Base-by-base conservation (phyloP, 2,888 invertebrate genomes). In the Tiliacea citrago region DNA sequence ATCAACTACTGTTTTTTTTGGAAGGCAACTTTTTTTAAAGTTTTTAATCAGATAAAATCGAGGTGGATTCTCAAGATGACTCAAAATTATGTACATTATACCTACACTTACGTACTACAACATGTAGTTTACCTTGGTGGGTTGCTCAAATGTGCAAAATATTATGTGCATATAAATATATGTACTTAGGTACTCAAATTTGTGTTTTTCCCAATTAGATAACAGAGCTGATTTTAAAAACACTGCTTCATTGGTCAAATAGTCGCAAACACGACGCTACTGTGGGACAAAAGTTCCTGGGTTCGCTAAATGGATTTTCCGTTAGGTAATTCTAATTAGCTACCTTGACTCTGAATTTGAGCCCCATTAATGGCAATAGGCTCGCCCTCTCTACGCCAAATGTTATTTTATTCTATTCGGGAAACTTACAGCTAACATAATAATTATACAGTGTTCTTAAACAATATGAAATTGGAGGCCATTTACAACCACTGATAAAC, bases 191-290 rank as follows among this genome's bases (percentile, higher is more conserved):
- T 21, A 63, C n/a, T 42, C 21, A 39, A 53, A 61, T 61, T 55
- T 57, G 63, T 76, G 69, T 65, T 68, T 29, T 76, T 76, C 65
- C 77, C 47, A 69, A 60, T 72, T 21, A 47, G 16, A 67, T 62
- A 69, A 24, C 47, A 58, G 42, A 55, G 12, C 29, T 53, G 24
- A 35, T 58, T 51, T 35, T 57, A 57, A 47, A 60, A 39, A 12
- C 6, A 60, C 18, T 51, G 7, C 7, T 47, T 68, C 6, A 4
- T 73, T 60, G 29, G 60, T 51, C 29, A n/a, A 71, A 9, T n/a
- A 24, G 55, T 4, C 45, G 24, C 47, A 16, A 70, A 8, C 7
- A 16, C 18, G 51, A 51, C n/a, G n/a, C n/a, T n/a, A n/a, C 9
- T 51, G 21, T 51, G 8, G 51, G 9, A 9, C 18, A 45, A 45